These are phyloP conservation scores for Nebria brevicollis DNA, from an alignment of 2,888 invertebrate genomes.

Conservation along the genomic window DNA sequence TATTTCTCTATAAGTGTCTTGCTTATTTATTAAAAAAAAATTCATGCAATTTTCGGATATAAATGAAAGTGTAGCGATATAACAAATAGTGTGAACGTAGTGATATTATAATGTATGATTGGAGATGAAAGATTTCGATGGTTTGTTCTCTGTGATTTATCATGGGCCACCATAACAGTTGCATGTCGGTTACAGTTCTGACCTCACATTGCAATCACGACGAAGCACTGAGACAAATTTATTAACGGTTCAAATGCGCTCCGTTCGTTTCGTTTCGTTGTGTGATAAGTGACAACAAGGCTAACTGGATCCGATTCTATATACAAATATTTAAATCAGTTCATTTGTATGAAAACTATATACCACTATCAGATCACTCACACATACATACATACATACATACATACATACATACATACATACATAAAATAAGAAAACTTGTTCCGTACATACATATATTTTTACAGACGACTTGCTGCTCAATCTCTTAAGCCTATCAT, in stretches of 20 bases:
- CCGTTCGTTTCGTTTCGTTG: not conserved
- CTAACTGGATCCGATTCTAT: slow-evolving; percentile 29
- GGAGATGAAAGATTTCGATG: not conserved
- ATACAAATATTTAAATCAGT: slow-evolving; percentile 41
- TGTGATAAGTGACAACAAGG: slow-evolving; percentile 39
- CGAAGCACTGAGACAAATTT: slow-evolving; percentile 9
- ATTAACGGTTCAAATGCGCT: slow-evolving; percentile 30
- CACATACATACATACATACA: not conserved
- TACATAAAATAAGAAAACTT: not conserved
- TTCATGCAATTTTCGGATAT: no score
- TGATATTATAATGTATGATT: not conserved
- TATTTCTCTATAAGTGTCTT: not conserved
- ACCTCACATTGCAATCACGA: not conserved
- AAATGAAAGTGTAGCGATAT: not conserved
- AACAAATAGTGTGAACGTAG: not conserved
- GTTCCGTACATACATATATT: not conserved
- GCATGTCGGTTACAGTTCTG: not conserved
- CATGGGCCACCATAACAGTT: not conserved
- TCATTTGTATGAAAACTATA: slow-evolving; percentile 31
- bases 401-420: not conserved
- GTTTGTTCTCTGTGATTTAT: not conserved
- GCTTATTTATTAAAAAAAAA: no score
- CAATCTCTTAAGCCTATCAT: not conserved
- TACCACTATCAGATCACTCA: slow-evolving; percentile 4
- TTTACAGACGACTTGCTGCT: not conserved